Conservation (phyloP, 2,888 invertebrate species). For the Drosophila demipolita region DNA sequence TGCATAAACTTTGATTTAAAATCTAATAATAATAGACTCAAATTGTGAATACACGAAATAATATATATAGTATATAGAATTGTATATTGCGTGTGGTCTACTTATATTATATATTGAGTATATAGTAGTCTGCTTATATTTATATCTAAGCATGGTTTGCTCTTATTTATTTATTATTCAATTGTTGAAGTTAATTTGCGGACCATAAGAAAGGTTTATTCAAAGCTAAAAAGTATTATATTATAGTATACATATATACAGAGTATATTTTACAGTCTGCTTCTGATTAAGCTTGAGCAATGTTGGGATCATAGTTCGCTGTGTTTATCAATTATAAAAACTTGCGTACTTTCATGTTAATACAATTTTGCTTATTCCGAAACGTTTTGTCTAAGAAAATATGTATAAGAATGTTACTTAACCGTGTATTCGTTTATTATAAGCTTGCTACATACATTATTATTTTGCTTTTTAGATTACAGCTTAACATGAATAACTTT, state of each 20-base stretch:
- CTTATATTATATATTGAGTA: too few relatives aligned
- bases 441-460: too few relatives aligned
- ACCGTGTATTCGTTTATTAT: neutral
- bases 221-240: neutral
- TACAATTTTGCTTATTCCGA: neutral
- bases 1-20: neutral
- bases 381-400: neutral
- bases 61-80: too few relatives aligned
- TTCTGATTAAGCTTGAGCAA: neutral
- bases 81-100: too few relatives aligned
- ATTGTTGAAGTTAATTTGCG: neutral
- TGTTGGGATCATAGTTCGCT: slow-evolving; percentile 10
- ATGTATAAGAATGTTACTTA: neutral
- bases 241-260: neutral
- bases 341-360: neutral
- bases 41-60: neutral
- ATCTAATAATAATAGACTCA: neutral
- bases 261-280: neutral
- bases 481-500: neutral
- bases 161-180: neutral
- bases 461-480: neutral
- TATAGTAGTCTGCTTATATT: neutral
- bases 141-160: neutral
- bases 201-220: neutral
- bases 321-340: slow-evolving; percentile 5